These are phyloP conservation scores for Harpalus rubripes DNA, from an alignment of 2,888 invertebrate species.

Conservation along the genomic window DNA sequence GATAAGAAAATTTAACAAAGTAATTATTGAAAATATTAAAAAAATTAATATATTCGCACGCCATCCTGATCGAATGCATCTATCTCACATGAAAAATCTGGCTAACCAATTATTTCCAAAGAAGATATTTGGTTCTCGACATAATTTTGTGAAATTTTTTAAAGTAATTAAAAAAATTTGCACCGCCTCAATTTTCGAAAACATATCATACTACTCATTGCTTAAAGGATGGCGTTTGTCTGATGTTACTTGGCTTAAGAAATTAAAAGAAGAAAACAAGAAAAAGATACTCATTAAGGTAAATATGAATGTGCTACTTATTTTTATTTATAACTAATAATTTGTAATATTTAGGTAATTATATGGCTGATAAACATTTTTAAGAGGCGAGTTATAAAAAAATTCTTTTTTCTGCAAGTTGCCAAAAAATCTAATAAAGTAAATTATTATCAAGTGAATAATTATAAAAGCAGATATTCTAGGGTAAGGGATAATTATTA, in stretches of 20 bases:
- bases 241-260: not conserved
- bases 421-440: not conserved
- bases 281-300: not conserved
- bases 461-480: not conserved
- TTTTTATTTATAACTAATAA: not conserved
- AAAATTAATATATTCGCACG: no score
- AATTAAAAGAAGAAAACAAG: not conserved
- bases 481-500: not conserved
- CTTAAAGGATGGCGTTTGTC: not conserved
- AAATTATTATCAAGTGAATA: not conserved
- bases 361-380: not conserved
- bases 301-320: not conserved
- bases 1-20: no score
- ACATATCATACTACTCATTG: not conserved
- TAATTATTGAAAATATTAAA: no score
- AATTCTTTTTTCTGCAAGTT: not conserved
- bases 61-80: not conserved
- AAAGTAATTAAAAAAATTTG: not conserved
- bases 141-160: conserved; percentile 12
- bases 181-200: not conserved
- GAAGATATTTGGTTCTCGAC: conserved; percentile 9
- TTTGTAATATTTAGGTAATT: not conserved
- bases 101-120: not conserved
- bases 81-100: not conserved
- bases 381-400: not conserved